phyloP scores from a whole-genome alignment of 2,113 vertebrate genomes.

The Psilopsiagon aurifrons region DNA sequence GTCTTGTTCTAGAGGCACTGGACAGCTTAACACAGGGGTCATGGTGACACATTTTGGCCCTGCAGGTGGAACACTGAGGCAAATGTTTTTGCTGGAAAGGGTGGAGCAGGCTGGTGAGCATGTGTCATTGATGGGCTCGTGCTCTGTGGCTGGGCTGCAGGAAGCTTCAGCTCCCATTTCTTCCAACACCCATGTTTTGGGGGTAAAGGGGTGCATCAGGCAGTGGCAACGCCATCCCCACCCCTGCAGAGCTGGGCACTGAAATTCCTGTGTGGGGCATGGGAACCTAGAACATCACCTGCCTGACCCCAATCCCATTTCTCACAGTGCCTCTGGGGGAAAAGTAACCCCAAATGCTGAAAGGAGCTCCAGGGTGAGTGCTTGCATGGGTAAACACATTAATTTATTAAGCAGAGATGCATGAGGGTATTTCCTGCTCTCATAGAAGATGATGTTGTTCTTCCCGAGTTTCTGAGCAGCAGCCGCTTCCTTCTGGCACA shows the following conservation, averaged over 20 bases:
- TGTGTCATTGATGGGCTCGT: background rate
- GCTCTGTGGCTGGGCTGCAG: accelerated
- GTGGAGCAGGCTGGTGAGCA: background rate
- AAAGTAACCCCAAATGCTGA: background rate
- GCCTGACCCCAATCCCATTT: accelerated
- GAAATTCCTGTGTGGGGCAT: background rate
- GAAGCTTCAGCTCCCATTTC: background rate
- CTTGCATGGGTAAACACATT: background rate
- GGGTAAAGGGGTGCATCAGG: background rate
- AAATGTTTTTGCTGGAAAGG: background rate
- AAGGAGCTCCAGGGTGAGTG: background rate
- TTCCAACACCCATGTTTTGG: accelerated
- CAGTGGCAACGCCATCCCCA: accelerated
- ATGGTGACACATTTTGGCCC: background rate
- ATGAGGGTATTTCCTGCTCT: background rate
- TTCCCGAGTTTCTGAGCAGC: background rate
- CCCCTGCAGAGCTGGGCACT: accelerated
- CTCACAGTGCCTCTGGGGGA: background rate
- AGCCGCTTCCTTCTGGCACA: background rate
- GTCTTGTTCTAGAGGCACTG: background rate
- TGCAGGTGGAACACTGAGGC: background rate
- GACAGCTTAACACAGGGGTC: background rate
- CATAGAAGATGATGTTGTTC: background rate
- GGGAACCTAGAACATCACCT: accelerated
- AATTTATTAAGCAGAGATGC: background rate